Evolutionary conservation across 92 coral and sea anemone species (phyloP), one percentile per base, ranked within the genome.

Genomic region (Blastomussa wellsi): DNA sequence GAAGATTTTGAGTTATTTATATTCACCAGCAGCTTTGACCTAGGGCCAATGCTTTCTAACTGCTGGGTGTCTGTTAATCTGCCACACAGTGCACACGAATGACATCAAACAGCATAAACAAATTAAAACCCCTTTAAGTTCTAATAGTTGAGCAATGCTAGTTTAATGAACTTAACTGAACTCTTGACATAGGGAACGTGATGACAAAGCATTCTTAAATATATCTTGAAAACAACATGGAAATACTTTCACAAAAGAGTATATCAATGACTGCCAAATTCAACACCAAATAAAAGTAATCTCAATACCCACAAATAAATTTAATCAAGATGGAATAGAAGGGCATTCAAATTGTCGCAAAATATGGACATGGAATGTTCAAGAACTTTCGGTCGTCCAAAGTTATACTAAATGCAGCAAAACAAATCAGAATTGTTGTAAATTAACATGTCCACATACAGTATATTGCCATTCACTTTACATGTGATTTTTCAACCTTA

Each of bases 51-150:
- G 32, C 55, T 48, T 39, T 11, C n/a, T 51, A 72, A 32, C 76
- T 31, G 33, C 62, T 33, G 51, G 83, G 74, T 67, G 32, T 38
- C 57, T 80, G 69, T 80, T 80, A 48, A 80, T 48, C 60, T 33
- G 74, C 47, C 35, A 47, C 42, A 66, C 31, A 48, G 55, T 0
- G 74, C 16, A 66, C 17, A 42, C 28, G 42, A 65, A 41, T 47
- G 22, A 42, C 66, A 68, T 9, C 24, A 19, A 44, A 41, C 31
- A 33, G 48, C 33, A 48, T 80, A 66, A 67, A 65, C 84, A 80
- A 67, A 67, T 33, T n/a, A 42, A 64, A 68, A 20, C 48, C 13
- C 65, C 69, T 55, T 77, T 77, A 7, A 53, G 49, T 12, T 51
- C 12, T 3, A 60, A 41, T 24, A 37, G 82, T 11, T 64, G 82